phyloP scores from a whole-genome alignment of 1,140 invertebrate genomes.

The Holotrichia oblita region DNA sequence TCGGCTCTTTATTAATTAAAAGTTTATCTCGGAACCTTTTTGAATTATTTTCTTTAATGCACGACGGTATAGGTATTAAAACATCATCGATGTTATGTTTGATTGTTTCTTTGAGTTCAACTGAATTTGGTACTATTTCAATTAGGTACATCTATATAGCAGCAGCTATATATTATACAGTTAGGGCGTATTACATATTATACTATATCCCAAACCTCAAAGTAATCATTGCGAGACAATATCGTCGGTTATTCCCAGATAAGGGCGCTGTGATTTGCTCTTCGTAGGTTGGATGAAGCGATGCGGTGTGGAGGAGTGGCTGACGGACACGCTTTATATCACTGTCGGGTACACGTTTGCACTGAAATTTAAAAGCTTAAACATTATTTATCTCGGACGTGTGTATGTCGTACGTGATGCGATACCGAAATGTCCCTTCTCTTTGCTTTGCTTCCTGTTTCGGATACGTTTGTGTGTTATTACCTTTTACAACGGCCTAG shows the following conservation, averaged over 20 bases:
- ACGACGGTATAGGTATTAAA: too few relatives aligned
- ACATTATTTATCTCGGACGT: slow-evolving; percentile 3
- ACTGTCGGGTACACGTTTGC: neutral
- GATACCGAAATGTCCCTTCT: neutral
- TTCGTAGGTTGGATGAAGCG: neutral
- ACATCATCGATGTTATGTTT: too few relatives aligned
- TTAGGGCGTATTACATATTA: too few relatives aligned
- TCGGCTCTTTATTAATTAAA: too few relatives aligned
- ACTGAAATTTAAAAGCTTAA: slow-evolving; percentile 14
- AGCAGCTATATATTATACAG: too few relatives aligned
- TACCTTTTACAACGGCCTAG: neutral
- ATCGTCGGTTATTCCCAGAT: neutral
- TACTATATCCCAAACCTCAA: neutral
- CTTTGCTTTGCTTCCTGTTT: neutral
- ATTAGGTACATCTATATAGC: too few relatives aligned
- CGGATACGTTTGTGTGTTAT: neutral
- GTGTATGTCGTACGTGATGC: neutral
- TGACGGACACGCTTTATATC: neutral
- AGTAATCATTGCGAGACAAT: neutral
- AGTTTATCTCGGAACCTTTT: too few relatives aligned
- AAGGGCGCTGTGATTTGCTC: neutral
- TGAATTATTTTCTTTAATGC: too few relatives aligned
- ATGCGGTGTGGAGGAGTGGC: neutral
- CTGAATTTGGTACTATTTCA: too few relatives aligned
- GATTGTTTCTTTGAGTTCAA: too few relatives aligned